Evolutionary conservation across 2,888 invertebrate genomes (phyloP).

Genomic region (Brachynemurus nebulosus): DNA sequence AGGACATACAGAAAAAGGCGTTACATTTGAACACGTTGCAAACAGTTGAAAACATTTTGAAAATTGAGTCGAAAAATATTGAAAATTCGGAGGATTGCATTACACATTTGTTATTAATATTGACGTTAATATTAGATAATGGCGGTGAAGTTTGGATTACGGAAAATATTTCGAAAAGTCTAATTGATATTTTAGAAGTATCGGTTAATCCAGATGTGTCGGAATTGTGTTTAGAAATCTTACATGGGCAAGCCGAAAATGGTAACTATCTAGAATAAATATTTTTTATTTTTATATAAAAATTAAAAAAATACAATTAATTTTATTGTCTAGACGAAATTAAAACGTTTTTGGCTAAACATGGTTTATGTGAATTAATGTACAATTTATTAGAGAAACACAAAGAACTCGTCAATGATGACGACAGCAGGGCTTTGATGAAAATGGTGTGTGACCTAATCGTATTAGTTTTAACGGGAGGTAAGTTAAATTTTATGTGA

Average conservation of each 20-base stretch:
- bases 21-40: slow-evolving; percentile 40
- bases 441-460: slow-evolving; percentile 79
- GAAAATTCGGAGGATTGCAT: slow-evolving; percentile 41
- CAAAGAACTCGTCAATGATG: slow-evolving; percentile 43
- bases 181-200: slow-evolving; percentile 48
- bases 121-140: slow-evolving; percentile 47
- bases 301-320: background rate
- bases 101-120: slow-evolving; percentile 40
- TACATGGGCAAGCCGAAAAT: slow-evolving; percentile 63
- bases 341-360: slow-evolving; percentile 59
- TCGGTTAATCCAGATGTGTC: slow-evolving; percentile 58
- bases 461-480: slow-evolving; percentile 72
- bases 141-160: slow-evolving; percentile 20
- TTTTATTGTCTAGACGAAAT: slow-evolving; percentile 48
- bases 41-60: slow-evolving; percentile 38
- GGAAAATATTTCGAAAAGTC: slow-evolving; percentile 24
- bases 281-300: too few relatives aligned
- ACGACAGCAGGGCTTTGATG: slow-evolving; percentile 52
- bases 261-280: slow-evolving; percentile 32
- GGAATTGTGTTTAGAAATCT: slow-evolving; percentile 60
- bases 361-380: slow-evolving; percentile 62
- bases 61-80: slow-evolving; percentile 33
- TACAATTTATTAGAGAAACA: slow-evolving; percentile 59
- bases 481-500: too few relatives aligned
- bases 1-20: slow-evolving; percentile 45